These are phyloP conservation scores for Tenualosa thibaudeaui DNA, from an alignment of 2,797 vertebrate species.

Conservation along the genomic window DNA sequence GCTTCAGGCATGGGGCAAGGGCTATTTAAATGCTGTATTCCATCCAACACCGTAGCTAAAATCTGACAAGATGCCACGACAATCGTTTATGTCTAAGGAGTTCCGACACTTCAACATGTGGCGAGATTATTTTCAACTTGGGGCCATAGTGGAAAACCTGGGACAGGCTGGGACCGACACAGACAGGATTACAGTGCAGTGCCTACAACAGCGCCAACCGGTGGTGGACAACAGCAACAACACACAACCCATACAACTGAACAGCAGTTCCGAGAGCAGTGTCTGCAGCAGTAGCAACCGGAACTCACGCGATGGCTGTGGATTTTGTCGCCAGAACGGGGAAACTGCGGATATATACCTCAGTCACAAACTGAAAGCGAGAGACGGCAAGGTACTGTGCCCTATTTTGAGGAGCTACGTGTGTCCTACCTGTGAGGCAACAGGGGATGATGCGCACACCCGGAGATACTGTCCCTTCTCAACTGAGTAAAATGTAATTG, in stretches of 20 bases:
- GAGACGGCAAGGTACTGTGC: slow-evolving; percentile 73
- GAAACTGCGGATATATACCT: slow-evolving; percentile 73
- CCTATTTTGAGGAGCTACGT: slow-evolving; percentile 81
- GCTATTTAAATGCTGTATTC: neutral
- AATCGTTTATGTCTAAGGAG: neutral
- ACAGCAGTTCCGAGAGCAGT: neutral
- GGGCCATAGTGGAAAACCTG: neutral
- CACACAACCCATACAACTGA: neutral
- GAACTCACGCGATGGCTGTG: slow-evolving; percentile 57
- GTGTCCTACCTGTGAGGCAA: slow-evolving; percentile 79
- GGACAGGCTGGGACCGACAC: neutral
- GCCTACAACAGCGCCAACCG: neutral
- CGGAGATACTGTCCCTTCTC: slow-evolving; percentile 77
- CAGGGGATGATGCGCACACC: slow-evolving; percentile 80
- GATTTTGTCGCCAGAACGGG: slow-evolving; percentile 84
- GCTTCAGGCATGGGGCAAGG: neutral
- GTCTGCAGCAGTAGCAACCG: neutral
- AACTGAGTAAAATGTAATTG: neutral
- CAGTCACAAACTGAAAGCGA: slow-evolving; percentile 74
- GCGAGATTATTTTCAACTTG: neutral
- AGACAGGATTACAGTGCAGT: neutral
- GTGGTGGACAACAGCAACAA: neutral
- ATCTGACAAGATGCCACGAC: neutral
- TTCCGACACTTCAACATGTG: neutral
- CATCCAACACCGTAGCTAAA: neutral